Evolutionary conservation across 2,113 vertebrate genomes (phyloP), one percentile per base, ranked within the genome.

Genomic region (Todiramphus chloris): DNA sequence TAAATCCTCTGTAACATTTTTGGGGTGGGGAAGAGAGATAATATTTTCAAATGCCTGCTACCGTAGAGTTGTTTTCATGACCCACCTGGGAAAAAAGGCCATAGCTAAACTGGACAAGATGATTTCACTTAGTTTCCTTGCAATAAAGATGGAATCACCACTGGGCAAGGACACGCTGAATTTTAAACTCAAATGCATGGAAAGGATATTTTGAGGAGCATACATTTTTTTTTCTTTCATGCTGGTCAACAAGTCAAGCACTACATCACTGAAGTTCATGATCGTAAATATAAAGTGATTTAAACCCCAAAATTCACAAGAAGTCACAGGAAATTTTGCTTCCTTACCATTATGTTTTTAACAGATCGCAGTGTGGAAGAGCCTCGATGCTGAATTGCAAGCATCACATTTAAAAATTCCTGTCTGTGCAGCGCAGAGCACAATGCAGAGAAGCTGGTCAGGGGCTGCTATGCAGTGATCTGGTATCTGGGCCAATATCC

Each of bases 1-100:
- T 91, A 95, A 95, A 97, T 95, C 89, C 91, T 91, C 89, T 53
- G 51, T 89, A 96, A 87, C 33, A 72, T 77, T 88, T 51, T 55
- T 90, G 79, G 64, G 56, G 33, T 87, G 78, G 41, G 56, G 30
- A 93, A 95, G 96, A 95, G 60, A 80, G 55, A 86, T 17, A 93
- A 67, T 91, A 92, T 95, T 96, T 96, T 95, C 77, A 87, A 82
- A 94, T 39, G 41, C 73, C 31, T 94, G 87, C 60, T 70, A 35
- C 68, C 46, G 51, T 81, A 67, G 60, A 70, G 43, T 53, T 87
- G 58, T 89, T 93, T 94, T 87, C 87, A 95, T 75, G 66, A 89
- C 74, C 73, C 94, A 84, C 35, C 56, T 75, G 77, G 74, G 83
- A 31, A 79, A 86, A 90, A 92, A 68, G 44, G 66, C 91, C 84